A percentile compares a stretch with the other conserved stretches of the same genome.
Conservation (phyloP, 2,888 invertebrate genomes). For the Chymomyza caudatula region DNA sequence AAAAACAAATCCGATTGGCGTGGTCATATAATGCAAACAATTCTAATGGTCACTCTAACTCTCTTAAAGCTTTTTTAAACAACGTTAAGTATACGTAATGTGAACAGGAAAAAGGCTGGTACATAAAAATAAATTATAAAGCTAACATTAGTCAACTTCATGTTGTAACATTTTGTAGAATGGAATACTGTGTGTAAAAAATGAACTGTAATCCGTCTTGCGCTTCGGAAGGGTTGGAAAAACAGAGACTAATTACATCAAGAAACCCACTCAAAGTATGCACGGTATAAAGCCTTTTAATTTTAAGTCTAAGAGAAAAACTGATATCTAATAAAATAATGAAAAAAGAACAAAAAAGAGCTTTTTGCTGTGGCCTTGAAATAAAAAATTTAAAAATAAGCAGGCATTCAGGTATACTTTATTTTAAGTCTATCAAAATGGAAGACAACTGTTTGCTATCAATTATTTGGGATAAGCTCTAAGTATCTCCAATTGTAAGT, state of each 20-base stretch:
- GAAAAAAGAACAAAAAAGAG: no score
- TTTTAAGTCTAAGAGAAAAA: no score
- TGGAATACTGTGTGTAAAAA: conserved; percentile 37
- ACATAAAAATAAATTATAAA: not conserved
- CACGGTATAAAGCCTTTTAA: not conserved
- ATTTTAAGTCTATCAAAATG: no score
- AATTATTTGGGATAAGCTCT: no score
- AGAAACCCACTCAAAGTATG: not conserved
- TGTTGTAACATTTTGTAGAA: not conserved
- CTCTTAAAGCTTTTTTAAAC: not conserved
- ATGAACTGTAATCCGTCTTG: conserved; percentile 60
- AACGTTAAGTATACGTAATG: not conserved
- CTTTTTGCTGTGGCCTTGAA: no score
- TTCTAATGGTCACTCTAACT: not conserved
- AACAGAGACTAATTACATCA: not conserved
- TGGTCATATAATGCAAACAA: no score
- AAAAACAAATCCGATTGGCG: no score
- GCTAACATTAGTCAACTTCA: not conserved
- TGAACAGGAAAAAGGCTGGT: not conserved
- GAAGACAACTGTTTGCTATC: no score
- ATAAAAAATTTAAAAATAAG: no score
- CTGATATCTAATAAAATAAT: no score
- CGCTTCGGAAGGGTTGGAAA: conserved; percentile 9
- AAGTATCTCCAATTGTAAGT: no score
- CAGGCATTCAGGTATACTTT: no score